Percentiles rank a stretch among this genome's conserved stretches.
phyloP scores from a whole-genome alignment of 2,888 invertebrate species.

The Caenorhabditis doughertyi region DNA sequence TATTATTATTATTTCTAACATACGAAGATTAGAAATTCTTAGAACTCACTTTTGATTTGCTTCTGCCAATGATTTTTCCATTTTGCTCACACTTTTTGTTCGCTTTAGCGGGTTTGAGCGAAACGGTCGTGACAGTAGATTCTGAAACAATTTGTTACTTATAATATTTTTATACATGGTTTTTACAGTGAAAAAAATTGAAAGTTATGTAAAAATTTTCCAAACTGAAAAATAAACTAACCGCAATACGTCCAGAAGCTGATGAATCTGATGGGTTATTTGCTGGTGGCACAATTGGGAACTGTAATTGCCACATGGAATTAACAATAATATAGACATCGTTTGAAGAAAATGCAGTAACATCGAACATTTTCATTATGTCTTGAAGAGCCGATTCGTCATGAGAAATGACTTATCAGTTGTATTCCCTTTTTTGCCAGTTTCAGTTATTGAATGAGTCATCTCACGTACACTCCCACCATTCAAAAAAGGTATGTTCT shows the following conservation, averaged over 20 bases:
- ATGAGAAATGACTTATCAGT: slow-evolving; percentile 46
- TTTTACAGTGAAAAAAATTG: no score
- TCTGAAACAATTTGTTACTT: slow-evolving; percentile 75
- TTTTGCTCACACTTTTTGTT: slow-evolving; percentile 82
- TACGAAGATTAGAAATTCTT: background rate
- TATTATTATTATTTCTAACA: background rate
- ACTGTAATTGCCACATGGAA: slow-evolving; percentile 64
- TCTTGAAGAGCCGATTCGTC: slow-evolving; percentile 2
- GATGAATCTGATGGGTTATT: slow-evolving; percentile 55
- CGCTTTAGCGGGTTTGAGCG: slow-evolving; percentile 82
- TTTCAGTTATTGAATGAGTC: slow-evolving; percentile 29
- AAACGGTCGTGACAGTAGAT: slow-evolving; percentile 81
- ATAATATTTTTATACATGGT: background rate
- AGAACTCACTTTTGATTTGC: slow-evolving; percentile 66
- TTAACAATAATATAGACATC: slow-evolving; percentile 47
- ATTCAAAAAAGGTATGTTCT: slow-evolving; percentile 39
- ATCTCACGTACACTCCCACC: slow-evolving; percentile 51
- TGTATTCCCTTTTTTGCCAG: slow-evolving; percentile 35
- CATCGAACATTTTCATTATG: slow-evolving; percentile 56
- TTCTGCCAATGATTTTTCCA: slow-evolving; percentile 71
- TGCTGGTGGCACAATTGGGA: slow-evolving; percentile 49
- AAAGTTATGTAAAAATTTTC: no score
- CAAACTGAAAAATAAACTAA: slow-evolving; percentile 21
- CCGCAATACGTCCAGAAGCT: slow-evolving; percentile 58
- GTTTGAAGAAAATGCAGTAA: slow-evolving; percentile 51